These are phyloP conservation scores for Meteorus colon DNA, from an alignment of 2,888 invertebrate species.

Conservation along the genomic window DNA sequence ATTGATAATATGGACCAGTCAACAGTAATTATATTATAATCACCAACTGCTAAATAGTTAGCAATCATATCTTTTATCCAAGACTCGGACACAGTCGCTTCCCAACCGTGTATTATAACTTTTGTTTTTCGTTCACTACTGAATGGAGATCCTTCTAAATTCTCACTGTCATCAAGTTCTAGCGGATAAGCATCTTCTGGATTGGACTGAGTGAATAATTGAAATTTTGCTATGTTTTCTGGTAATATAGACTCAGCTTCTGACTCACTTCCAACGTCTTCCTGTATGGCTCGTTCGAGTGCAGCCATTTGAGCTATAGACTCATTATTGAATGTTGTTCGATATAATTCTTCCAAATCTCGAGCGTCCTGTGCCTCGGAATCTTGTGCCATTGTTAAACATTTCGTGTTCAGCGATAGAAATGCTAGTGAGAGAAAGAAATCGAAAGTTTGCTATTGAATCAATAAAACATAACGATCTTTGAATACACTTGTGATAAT, in stretches of 20 bases:
- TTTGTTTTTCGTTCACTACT: conserved; percentile 60
- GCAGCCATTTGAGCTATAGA: no score
- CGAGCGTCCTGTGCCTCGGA: no score
- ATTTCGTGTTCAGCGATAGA: no score
- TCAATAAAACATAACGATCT: no score
- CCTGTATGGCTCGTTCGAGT: no score
- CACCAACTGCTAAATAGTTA: conserved; percentile 70
- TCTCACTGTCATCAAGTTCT: conserved; percentile 52
- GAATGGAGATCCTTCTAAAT: conserved; percentile 55
- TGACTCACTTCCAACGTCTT: no score
- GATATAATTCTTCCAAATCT: no score
- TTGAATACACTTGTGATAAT: no score
- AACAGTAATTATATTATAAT: conserved; percentile 74
- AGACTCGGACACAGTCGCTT: conserved; percentile 67
- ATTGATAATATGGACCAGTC: conserved; percentile 73
- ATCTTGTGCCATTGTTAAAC: no score
- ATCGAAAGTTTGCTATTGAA: no score
- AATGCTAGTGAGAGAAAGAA: no score
- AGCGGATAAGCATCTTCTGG: conserved; percentile 49
- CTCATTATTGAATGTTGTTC: no score
- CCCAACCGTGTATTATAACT: conserved; percentile 74
- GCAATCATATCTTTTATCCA: conserved; percentile 66
- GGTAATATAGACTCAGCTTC: conserved; percentile 13
- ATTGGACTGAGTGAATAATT: conserved; percentile 61
- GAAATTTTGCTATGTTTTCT: conserved; percentile 56